Conservation (phyloP, 2,113 vertebrate species). For the Emydura subglobosa region DNA sequence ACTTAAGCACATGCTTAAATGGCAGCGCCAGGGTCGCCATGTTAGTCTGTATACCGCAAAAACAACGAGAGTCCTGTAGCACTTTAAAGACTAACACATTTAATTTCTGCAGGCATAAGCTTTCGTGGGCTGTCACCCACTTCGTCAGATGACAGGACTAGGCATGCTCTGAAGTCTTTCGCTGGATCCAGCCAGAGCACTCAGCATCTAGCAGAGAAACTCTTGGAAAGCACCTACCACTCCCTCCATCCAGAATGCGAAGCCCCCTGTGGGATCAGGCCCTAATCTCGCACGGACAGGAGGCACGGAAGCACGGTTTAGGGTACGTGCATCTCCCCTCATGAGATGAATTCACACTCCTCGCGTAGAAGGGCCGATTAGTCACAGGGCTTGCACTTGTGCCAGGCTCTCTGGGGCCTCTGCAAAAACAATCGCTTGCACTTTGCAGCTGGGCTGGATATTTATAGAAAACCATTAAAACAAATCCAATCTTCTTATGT, state of each 20-base stretch:
- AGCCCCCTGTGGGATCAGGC: background rate
- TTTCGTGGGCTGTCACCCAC: too few relatives aligned
- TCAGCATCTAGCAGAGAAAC: too few relatives aligned
- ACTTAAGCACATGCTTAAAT: too few relatives aligned
- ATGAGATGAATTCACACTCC: fast-evolving
- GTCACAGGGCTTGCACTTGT: background rate
- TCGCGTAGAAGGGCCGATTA: background rate
- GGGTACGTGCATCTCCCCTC: fast-evolving
- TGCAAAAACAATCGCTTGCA: background rate
- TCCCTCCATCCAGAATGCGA: background rate
- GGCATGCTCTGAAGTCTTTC: too few relatives aligned
- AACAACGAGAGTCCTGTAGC: too few relatives aligned
- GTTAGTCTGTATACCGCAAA: too few relatives aligned
- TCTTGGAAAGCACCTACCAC: background rate
- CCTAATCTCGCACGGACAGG: fast-evolving
- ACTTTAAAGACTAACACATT: too few relatives aligned
- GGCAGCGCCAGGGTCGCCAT: too few relatives aligned
- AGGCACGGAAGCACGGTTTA: fast-evolving
- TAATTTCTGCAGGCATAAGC: too few relatives aligned
- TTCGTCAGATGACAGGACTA: too few relatives aligned
- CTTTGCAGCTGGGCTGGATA: background rate
- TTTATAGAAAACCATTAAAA: conserved; percentile 52
- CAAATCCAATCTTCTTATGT: background rate
- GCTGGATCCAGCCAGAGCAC: too few relatives aligned
- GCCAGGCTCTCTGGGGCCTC: background rate